A percentile compares a stretch with the other conserved stretches of the same genome.
These are phyloP conservation scores for Psephotus haematonotus DNA, from an alignment of 2,113 vertebrate species.

Conservation along the genomic window DNA sequence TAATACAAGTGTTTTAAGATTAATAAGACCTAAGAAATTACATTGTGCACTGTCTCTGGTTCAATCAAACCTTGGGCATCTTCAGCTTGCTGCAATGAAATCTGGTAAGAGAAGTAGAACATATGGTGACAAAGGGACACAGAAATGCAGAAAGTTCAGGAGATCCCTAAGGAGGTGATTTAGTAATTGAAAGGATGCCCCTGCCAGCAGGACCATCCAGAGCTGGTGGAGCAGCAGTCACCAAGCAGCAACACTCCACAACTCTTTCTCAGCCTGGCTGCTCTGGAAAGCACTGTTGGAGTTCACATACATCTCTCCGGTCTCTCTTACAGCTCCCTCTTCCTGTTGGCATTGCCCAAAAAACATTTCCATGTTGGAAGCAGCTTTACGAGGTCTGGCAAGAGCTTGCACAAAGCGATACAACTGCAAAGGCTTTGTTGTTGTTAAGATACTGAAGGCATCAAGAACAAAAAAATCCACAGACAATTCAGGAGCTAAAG, in stretches of 20 bases:
- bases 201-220: not conserved
- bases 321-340: not conserved
- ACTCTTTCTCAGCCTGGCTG: not conserved
- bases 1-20: not conserved
- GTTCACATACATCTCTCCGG: not conserved
- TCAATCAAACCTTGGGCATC: not conserved
- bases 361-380: not conserved
- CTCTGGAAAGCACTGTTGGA: not conserved
- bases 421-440: slow-evolving; percentile 1
- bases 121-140: not conserved
- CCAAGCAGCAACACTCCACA: not conserved
- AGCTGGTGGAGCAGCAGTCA: not conserved
- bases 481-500: slow-evolving; percentile 5
- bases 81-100: not conserved
- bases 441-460: slow-evolving; percentile 14
- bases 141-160: not conserved
- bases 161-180: not conserved
- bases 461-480: not conserved
- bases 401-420: not conserved
- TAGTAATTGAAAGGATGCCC: not conserved
- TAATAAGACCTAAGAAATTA: not conserved
- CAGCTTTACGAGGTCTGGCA: slow-evolving; percentile 21
- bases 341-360: slow-evolving; percentile 20
- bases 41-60: not conserved
- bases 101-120: not conserved